Base-by-base conservation (phyloP, 2,888 invertebrate genomes). In the Heliothis peltigera region DNA sequence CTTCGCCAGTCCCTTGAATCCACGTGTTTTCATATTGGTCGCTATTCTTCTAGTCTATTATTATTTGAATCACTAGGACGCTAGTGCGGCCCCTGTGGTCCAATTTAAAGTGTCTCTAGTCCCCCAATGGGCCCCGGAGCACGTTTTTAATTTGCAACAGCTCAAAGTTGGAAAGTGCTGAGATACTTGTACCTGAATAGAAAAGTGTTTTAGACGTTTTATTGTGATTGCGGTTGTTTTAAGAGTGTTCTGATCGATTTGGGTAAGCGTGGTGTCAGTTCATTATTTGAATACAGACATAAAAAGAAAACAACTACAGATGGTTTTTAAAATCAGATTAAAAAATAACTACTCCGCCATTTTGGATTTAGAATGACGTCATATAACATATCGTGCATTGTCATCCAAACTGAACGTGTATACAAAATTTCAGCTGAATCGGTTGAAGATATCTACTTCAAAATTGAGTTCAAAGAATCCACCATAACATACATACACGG, bases 71-170 rank as follows among this genome's bases (percentile, higher is more conserved):
- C 22, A 5, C n/a, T 43, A 8, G 5, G 22, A 19, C 21, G 44
- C 10, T 39, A 49, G 25, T n/a, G 6, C 52, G 7, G 35, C 18
- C 12, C 35, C 44, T 49, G 39, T 18, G 12, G 22, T 8, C 18
- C 47, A 8, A 49, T 57, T 48, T 46, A 49, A 47, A 57, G 18
- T 48, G 43, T 17, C 53, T 60, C 47, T 54, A 71, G 70, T 51
- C 54, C 82, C 39, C 54, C 32, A 52, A 66, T 47, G 49, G 22
- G 42, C 69, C 59, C 53, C 59, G 65, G 77, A 82, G 86, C 91
- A 91, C 91, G 91, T 91, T 85, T 88, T 90, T 90, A 84, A 91
- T 91, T 89, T 86, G 80, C 80, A 81, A 80, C 83, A 73, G 80
- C 79, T 83, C 79, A 74, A 70, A 78, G 73, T 63, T 56, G 60